Base-by-base conservation (phyloP, 2,888 invertebrate species). In the Hyalella azteca region DNA sequence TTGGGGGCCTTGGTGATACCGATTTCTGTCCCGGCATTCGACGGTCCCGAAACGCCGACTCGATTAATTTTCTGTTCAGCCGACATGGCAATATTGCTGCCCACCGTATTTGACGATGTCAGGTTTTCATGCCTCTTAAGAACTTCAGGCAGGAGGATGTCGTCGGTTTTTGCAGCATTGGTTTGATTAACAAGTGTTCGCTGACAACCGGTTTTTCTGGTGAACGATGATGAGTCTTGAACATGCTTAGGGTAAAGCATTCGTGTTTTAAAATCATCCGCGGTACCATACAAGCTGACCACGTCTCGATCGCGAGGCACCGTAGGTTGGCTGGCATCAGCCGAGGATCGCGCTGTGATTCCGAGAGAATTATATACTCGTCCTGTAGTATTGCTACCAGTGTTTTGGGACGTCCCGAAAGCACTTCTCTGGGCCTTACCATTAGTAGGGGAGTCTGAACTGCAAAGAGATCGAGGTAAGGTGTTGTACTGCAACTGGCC, bases 271-370 rank as follows among this genome's bases (percentile, higher is more conserved):
- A 75, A 75, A 29, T 75, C 41, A 13, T 75, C 41, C 9, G 75
- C 75, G n/a, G 75, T 75, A 13, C 75, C 75, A 26, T 75, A 75
- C 26, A 75, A 45, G 32, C 75, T 75, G 22, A 75, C 75, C 19
- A 75, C 75, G 36, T 75, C 75, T 26, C 19, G 66, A 3, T 36
- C 36, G 19, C 66, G 66, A 29, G 22, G 66, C 9, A 66, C 36
- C 7, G 11, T 0, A 29, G 7, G 54, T 66, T 7, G 36, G 13
- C 36, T 29, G 19, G 1, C 29, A 7, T 13, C 15, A 9, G 45
- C 45, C 11, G 9, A 45, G 11, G 45, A 45, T 15, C 9, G 15
- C 45, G 45, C 45, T 11, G 45, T 45, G 15, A 9, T 15, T 45
- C 45, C 45, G 15, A 15, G 11, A 45, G 45, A 45, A 45, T 15